phyloP scores from a whole-genome alignment of 2,888 invertebrate genomes.

The Orthosia gothica region DNA sequence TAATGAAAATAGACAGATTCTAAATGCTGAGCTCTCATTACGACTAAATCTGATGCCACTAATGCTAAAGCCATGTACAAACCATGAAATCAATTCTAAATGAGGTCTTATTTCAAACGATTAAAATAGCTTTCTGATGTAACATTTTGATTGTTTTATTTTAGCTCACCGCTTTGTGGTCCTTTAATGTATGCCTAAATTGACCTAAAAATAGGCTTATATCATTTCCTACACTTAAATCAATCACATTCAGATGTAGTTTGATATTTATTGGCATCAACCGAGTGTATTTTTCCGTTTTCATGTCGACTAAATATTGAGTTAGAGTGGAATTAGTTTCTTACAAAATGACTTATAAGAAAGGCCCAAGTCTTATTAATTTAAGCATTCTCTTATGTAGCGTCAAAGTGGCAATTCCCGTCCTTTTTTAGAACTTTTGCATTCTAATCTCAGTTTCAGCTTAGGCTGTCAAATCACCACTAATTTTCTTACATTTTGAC shows the following conservation, averaged over 20 bases:
- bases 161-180: not conserved
- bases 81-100: constrained; percentile 1
- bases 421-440: not conserved
- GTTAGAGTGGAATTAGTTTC: too few relatives aligned
- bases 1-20: not conserved
- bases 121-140: not conserved
- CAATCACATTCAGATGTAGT: not conserved
- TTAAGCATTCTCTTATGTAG: not conserved
- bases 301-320: too few relatives aligned
- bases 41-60: not conserved
- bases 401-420: not conserved
- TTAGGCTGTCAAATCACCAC: too few relatives aligned
- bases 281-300: too few relatives aligned
- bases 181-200: too few relatives aligned
- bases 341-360: too few relatives aligned
- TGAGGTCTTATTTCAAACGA: not conserved
- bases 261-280: too few relatives aligned
- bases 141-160: not conserved
- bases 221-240: not conserved
- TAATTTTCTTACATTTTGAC: too few relatives aligned
- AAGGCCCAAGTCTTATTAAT: not conserved
- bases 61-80: constrained; percentile 27
- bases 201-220: not conserved
- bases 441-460: not conserved
- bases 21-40: constrained; percentile 5